A percentile compares a stretch with the other conserved stretches of the same genome.
Conservation (phyloP, 2,113 vertebrate species). For the Hemicordylus capensis region DNA sequence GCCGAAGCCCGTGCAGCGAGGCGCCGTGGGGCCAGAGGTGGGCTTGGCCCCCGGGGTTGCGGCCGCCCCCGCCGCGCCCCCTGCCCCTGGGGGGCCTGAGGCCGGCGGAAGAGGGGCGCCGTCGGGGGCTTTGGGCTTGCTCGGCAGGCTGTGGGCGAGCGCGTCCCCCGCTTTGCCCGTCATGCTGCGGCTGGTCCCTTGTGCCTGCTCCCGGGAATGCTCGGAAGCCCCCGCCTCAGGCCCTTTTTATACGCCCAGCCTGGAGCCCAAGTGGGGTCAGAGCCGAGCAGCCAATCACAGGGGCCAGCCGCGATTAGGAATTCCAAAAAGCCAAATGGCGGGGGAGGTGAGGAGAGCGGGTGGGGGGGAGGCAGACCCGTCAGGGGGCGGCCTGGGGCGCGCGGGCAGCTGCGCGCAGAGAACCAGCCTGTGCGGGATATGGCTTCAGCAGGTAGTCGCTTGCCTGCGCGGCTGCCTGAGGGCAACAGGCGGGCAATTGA, state of each 20-base stretch:
- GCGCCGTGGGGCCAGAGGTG: constrained; percentile 71
- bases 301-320: constrained; percentile 84
- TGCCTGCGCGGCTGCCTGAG: background rate
- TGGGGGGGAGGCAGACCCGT: background rate
- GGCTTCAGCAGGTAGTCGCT: background rate
- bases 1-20: constrained; percentile 95
- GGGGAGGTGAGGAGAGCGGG: constrained; percentile 46
- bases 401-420: background rate
- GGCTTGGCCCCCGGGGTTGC: constrained; percentile 50
- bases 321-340: constrained; percentile 81
- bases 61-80: constrained; percentile 57
- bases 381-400: constrained; percentile 27
- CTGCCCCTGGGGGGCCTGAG: constrained; percentile 32
- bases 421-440: background rate
- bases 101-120: constrained; percentile 56
- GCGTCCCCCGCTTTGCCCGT: constrained; percentile 90
- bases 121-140: constrained; percentile 81
- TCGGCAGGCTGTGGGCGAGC: constrained; percentile 69
- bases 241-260: constrained; percentile 97
- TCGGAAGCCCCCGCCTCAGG: constrained; percentile 88
- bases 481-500: background rate
- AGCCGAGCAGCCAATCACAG: constrained; percentile 90
- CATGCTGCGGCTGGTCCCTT: constrained; percentile 84
- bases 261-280: constrained; percentile 90
- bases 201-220: constrained; percentile 88